Evolutionary conservation across 1,140 invertebrate genomes (phyloP).

Genomic region (Brachionus manjavacas): DNA sequence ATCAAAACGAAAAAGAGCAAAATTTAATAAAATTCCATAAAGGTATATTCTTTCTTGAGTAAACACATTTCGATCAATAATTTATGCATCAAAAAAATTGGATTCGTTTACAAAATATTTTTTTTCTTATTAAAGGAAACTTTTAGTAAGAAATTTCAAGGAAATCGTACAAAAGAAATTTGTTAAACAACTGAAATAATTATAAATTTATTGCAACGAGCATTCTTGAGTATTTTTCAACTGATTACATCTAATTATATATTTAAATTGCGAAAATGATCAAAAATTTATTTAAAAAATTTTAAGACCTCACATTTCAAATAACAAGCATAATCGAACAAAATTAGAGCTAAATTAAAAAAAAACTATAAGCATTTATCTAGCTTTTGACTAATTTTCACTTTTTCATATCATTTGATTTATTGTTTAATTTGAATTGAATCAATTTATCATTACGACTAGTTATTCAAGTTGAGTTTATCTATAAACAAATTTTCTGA

Average conservation of each 20-base stretch:
- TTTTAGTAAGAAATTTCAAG: background rate
- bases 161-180: background rate
- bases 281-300: background rate
- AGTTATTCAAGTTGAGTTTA: background rate
- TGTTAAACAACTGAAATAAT: background rate
- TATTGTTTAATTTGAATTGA: background rate
- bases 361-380: background rate
- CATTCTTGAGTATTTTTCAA: background rate
- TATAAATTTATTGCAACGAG: background rate
- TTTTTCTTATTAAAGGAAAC: background rate
- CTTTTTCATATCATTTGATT: background rate
- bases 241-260: background rate
- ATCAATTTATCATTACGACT: background rate
- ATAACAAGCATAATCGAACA: background rate
- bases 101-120: too few relatives aligned
- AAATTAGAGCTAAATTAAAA: background rate
- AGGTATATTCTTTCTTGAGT: background rate
- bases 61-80: too few relatives aligned
- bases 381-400: background rate
- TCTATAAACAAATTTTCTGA: background rate
- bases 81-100: too few relatives aligned
- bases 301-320: background rate
- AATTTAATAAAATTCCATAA: background rate
- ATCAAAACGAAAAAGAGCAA: background rate
- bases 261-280: background rate